Percentiles rank a stretch among this genome's conserved stretches.
Conservation (phyloP, 2,113 vertebrate species). For the Colinus virginianus region DNA sequence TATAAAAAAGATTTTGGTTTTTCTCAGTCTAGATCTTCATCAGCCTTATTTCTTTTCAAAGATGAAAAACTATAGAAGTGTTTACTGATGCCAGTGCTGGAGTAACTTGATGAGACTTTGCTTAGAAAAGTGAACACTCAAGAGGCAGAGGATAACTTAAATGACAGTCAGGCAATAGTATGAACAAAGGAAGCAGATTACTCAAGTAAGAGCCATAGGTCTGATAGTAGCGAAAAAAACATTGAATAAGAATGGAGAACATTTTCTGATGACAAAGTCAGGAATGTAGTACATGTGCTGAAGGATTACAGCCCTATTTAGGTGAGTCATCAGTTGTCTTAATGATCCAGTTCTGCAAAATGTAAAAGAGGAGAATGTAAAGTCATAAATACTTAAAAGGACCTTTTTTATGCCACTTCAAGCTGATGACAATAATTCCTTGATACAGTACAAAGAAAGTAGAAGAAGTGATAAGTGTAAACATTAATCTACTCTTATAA, state of each 20-base stretch:
- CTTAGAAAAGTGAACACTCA: neutral
- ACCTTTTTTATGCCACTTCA: neutral
- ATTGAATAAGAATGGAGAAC: neutral
- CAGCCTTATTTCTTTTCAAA: neutral
- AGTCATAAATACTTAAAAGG: accelerated
- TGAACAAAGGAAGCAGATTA: neutral
- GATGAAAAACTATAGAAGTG: neutral
- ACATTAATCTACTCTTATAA: neutral
- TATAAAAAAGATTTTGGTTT: neutral
- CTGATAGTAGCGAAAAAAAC: neutral
- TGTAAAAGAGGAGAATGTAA: neutral
- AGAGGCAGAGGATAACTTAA: neutral
- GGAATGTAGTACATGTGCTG: neutral
- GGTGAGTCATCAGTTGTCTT: neutral
- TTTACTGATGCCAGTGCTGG: neutral
- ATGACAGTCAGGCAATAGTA: neutral
- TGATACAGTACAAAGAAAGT: neutral
- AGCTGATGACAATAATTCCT: neutral
- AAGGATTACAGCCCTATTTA: neutral
- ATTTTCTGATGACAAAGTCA: neutral
- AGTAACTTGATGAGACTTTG: neutral
- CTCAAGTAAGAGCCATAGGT: neutral
- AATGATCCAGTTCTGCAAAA: neutral
- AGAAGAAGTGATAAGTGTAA: neutral
- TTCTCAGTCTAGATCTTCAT: neutral